Evolutionary conservation across 2,888 invertebrate genomes (phyloP), one percentile per base, ranked within the genome.

Genomic region (Peribatodes rhomboidaria): DNA sequence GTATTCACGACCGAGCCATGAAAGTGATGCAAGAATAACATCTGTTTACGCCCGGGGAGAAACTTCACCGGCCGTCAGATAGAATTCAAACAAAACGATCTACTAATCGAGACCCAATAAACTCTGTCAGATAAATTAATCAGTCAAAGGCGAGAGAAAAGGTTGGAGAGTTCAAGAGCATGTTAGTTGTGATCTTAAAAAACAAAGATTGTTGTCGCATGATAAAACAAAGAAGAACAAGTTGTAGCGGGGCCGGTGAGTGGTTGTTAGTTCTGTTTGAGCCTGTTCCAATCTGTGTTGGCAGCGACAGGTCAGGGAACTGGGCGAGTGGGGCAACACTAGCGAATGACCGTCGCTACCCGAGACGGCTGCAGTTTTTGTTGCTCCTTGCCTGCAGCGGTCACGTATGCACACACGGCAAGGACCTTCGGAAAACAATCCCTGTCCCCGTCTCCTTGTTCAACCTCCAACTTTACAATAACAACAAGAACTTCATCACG

Each of bases 361-460:
- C 53, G 46, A 67, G 37, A 46, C 37, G 49, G 55, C 67, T 58
- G 46, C 47, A 66, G 62, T 71, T 73, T 75, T 79, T 80, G 80
- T 78, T 79, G 60, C 73, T 81, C 79, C 73, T 77, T 67, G 73
- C 82, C 74, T 67, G 70, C 58, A 75, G 78, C 79, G 71, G 75
- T 82, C 79, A 80, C 78, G 82, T 72, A 76, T 71, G 57, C 74
- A 27, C 27, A 6, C 27, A 69, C 71, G 75, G 60, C 71, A 78
- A 78, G 77, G 77, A 72, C 66, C 56, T 52, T 56, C 50, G 31
- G 42, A 68, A 57, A 74, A 68, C 72, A 66, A 74, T n/a, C 68
- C 67, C 71, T 70, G 68, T 16, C 39, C 31, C 39, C 4, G 56
- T 56, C 60, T 52, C 44, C 55, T 53, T 58, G 11, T 10, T 18